Evolutionary conservation across 2,797 vertebrate species (phyloP), one percentile per base, ranked within the genome.

Genomic region (Eremophila alpestris): DNA sequence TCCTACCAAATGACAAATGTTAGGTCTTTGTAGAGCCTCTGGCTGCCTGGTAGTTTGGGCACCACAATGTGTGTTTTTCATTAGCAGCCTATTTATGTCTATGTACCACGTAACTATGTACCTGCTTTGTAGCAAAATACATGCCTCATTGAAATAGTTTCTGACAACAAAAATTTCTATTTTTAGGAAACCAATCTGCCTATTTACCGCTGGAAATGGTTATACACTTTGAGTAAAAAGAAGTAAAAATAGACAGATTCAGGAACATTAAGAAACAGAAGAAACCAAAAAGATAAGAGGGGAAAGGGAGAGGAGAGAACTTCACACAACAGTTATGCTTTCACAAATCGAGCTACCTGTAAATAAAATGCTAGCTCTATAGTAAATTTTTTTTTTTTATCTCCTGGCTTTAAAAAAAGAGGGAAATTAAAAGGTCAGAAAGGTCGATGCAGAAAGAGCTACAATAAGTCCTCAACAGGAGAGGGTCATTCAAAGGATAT

Each of bases 401-500:
- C 27, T 41, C 16, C 11, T 79, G 22, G 3, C n/a, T 94, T 88
- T 71, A 71, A 71, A 71, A 71, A 90, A 46, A 49, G 18, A 89
- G 41, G 60, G 77, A 84, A 94, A 87, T 67, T 20, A 87, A 46
- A 82, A 76, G 80, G 23, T 62, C 54, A 74, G 38, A 80, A 90
- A 90, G 81, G 75, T 87, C 64, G 78, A 58, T 83, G 36, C 5
- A 70, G 67, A 87, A 84, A 95, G 40, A 87, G n/a, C 9, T 69
- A 69, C 65, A 70, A 4, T 76, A 87, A 84, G 21, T 67, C 62
- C 63, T 63, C 63, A 63, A 52, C 54, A 63, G 40, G 64, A 83
- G 13, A 80, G 45, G 32, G 75, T 80, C n/a, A 75, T 93, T 91
- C 78, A 92, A 85, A 93, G 64, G 22, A 77, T 84, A 60, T 95